Conservation (phyloP, 1,140 invertebrate genomes). For the Pseudachorutes palmiensis region DNA sequence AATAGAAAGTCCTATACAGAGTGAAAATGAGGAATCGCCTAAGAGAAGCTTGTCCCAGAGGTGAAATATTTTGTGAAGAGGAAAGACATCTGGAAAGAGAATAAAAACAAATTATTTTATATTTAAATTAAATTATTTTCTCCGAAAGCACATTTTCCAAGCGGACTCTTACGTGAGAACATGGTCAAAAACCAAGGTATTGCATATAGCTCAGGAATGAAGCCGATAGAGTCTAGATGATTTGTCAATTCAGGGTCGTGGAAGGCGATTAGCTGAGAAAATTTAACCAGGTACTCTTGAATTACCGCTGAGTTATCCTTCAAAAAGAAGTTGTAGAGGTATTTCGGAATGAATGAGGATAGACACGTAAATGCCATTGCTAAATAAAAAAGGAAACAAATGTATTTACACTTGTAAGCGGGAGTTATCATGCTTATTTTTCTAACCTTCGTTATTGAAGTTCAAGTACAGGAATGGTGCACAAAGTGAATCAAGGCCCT, state of each 20-base stretch:
- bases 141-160: no score
- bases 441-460: slow-evolving; percentile 88
- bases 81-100: slow-evolving; percentile 77
- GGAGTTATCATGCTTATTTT: slow-evolving; percentile 10
- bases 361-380: slow-evolving; percentile 89
- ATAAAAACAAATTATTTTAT: slow-evolving; percentile 10
- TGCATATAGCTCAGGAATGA: slow-evolving; percentile 97
- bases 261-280: slow-evolving; percentile 90
- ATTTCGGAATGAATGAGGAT: slow-evolving; percentile 89
- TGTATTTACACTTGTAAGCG: no score
- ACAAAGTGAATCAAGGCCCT: slow-evolving; percentile 94
- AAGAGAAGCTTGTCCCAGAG: slow-evolving; percentile 94
- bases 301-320: slow-evolving; percentile 96
- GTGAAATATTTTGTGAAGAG: slow-evolving; percentile 95
- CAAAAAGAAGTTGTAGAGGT: slow-evolving; percentile 95
- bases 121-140: neutral
- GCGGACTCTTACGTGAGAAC: slow-evolving; percentile 83
- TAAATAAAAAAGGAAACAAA: slow-evolving; percentile 52
- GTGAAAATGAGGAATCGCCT: slow-evolving; percentile 85
- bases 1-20: slow-evolving; percentile 91
- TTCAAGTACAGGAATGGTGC: slow-evolving; percentile 95
- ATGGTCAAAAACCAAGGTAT: slow-evolving; percentile 99
- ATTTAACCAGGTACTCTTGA: slow-evolving; percentile 94
- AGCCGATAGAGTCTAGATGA: slow-evolving; percentile 85
- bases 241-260: slow-evolving; percentile 87